phyloP scores from a whole-genome alignment of 2,113 vertebrate genomes.

The Oxygymnocypris stewartii region DNA sequence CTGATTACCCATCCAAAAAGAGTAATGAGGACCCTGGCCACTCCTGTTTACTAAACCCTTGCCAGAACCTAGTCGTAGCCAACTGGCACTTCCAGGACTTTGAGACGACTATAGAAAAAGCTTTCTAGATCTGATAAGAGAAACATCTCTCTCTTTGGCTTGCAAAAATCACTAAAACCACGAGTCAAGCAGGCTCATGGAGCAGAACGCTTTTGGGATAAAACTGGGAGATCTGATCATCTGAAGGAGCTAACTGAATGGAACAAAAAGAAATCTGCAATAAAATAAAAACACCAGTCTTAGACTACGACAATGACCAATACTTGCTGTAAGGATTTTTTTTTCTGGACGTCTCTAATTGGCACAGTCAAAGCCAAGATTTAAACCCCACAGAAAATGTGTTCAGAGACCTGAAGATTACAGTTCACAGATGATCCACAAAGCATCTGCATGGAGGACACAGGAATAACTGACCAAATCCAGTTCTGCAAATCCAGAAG shows the following conservation, averaged over 20 bases:
- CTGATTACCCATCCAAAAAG: not conserved
- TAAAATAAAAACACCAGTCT: not conserved
- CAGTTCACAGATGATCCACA: slow-evolving; percentile 19
- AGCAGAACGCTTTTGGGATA: not conserved
- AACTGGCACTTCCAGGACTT: not conserved
- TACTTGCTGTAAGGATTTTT: not conserved
- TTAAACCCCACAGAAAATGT: slow-evolving; percentile 30
- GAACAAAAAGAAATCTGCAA: not conserved
- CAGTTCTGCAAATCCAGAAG: slow-evolving; percentile 14
- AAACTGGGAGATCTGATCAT: not conserved
- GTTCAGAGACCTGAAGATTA: slow-evolving; percentile 31
- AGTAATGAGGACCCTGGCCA: not conserved
- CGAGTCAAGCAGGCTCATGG: not conserved
- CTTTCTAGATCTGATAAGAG: not conserved
- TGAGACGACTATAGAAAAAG: not conserved
- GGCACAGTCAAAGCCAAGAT: not conserved
- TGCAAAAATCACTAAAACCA: slow-evolving; percentile 9
- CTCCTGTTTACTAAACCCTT: not conserved
- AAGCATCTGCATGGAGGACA: no score
- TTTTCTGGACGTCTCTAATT: slow-evolving; percentile 7
- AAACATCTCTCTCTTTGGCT: not conserved
- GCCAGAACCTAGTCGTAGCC: not conserved
- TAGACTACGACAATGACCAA: not conserved
- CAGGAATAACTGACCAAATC: slow-evolving; percentile 32
- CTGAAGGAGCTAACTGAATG: not conserved